A percentile compares a stretch with the other conserved stretches of the same genome.
These are phyloP conservation scores for Hypanus sabinus DNA, from an alignment of 2,113 vertebrate genomes.

Conservation along the genomic window DNA sequence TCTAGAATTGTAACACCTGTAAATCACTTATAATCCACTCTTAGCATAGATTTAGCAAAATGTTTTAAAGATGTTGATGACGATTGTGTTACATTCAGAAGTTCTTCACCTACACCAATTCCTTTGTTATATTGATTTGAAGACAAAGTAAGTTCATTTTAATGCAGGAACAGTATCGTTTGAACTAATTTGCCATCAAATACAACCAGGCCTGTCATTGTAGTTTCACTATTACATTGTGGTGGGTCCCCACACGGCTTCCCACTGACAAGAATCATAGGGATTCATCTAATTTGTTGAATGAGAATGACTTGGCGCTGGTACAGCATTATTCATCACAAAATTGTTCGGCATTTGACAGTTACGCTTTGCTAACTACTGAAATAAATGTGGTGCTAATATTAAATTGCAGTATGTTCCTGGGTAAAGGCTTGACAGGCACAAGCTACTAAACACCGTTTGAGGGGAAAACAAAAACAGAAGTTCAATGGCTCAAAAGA, in stretches of 20 bases:
- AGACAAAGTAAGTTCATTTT: background rate
- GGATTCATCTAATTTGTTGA: background rate
- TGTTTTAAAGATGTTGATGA: background rate
- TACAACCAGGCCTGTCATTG: background rate
- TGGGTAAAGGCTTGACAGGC: background rate
- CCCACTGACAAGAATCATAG: background rate
- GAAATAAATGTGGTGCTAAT: background rate
- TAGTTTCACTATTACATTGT: background rate
- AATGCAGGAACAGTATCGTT: background rate
- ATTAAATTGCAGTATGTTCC: background rate
- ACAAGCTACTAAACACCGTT: background rate
- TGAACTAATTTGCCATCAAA: background rate
- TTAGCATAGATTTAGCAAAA: background rate
- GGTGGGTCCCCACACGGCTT: background rate
- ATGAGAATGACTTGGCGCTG: background rate
- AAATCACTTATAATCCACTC: background rate
- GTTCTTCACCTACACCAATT: background rate
- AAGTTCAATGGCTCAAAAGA: background rate
- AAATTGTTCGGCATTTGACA: background rate
- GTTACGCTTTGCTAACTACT: background rate
- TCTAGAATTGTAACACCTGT: background rate
- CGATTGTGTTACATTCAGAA: background rate
- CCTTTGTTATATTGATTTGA: background rate
- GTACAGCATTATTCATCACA: background rate
- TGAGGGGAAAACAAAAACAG: background rate